Base-by-base conservation (phyloP, 2,888 invertebrate species). In the Cosmorhoe ocellata region DNA sequence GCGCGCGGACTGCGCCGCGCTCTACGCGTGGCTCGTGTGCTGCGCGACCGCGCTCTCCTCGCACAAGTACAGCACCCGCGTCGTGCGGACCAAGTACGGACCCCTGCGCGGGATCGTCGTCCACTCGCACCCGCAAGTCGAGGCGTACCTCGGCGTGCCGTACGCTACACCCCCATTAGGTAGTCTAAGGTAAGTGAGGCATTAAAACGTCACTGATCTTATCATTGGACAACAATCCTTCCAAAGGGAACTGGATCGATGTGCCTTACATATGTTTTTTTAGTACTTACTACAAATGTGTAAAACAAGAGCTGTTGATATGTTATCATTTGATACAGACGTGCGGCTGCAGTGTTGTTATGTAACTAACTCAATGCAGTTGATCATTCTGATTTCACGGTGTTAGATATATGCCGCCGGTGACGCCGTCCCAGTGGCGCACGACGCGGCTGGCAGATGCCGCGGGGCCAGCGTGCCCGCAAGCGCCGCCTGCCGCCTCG, bases 111-210 rank as follows among this genome's bases (percentile, higher is more conserved):
- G 97, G 47, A 93, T 96, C 79, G 93, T 96, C 65, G 93, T 96
- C 42, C 94, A 95, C 74, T 93, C 94, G 62, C 93, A 95, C 79
- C 95, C 95, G 57, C 93, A 93, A 56, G 97, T 98, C 64, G 98
- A 98, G 86, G 96, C 96, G 11, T 98, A 96, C 81, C 93, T 97
- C 56, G 98, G 98, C 56, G 96, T 98, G 64, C 98, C 97, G 32
- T 98, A 98, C 90, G 98, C 98, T 30, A 96, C 97, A 59, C 95
- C 98, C 58, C 97, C 97, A 8, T 92, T 96, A 63, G 97, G 97
- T 66, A 95, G 96, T 75, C 92, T 98, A 71, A 95, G 98, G 94
- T 94, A 84, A 90, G 51, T 54, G 7, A 24, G 3, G 18, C 5
- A 3, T 18, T 18, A 3, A 5, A 3, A 18, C 18, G n/a, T n/a